These are phyloP conservation scores for Crocidura indochinensis DNA, from an alignment of 2,797 vertebrate species.

Conservation along the genomic window DNA sequence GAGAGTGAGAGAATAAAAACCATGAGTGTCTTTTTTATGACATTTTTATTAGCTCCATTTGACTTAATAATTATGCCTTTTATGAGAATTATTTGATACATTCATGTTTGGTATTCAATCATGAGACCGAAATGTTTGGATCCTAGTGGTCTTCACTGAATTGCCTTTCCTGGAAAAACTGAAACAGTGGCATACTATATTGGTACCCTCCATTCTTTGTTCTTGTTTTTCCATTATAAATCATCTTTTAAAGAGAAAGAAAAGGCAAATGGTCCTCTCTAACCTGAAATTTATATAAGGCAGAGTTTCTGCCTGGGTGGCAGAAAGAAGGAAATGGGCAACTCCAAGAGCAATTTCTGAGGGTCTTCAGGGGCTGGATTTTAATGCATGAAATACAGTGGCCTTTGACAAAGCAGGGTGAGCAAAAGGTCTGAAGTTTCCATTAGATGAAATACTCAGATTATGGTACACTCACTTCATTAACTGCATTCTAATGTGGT, in stretches of 20 bases:
- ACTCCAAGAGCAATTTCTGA: background rate
- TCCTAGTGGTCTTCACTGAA: constrained; percentile 42
- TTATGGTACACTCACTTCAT: constrained; percentile 80
- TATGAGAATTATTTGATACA: background rate
- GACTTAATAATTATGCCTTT: too few relatives aligned
- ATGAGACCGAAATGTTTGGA: background rate
- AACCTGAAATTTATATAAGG: constrained; percentile 4
- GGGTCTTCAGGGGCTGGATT: background rate
- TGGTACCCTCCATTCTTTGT: background rate
- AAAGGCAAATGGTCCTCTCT: constrained; percentile 7
- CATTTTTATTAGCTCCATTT: background rate
- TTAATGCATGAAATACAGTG: constrained; percentile 29
- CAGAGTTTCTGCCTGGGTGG: background rate
- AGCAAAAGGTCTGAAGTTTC: constrained; percentile 70
- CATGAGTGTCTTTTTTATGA: background rate
- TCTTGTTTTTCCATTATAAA: background rate
- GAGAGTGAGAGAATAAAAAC: too few relatives aligned
- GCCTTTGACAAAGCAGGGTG: background rate
- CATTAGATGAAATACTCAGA: constrained; percentile 81
- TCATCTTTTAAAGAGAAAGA: constrained; percentile 36
- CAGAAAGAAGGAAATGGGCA: constrained; percentile 47
- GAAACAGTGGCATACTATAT: background rate
- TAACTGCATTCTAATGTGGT: constrained; percentile 77
- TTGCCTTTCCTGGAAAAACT: constrained; percentile 48
- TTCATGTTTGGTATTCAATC: background rate